A percentile compares a stretch with the other conserved stretches of the same genome.
phyloP scores from a whole-genome alignment of 2,797 vertebrate genomes.

The Hippocampus kuda region DNA sequence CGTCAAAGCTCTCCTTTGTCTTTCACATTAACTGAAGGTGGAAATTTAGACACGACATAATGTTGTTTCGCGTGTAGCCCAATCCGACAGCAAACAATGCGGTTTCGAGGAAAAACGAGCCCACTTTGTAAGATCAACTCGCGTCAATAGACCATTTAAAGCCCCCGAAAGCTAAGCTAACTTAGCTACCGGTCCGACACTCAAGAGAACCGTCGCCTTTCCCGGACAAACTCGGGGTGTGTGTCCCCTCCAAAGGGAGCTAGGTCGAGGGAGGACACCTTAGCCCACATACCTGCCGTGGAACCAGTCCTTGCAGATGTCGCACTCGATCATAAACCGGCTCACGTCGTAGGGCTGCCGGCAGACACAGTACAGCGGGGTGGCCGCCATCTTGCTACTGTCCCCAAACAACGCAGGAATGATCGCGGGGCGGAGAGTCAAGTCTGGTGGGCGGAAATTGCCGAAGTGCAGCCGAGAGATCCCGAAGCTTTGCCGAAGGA shows the following conservation, averaged over 20 bases:
- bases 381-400: conserved; percentile 82
- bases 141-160: conserved; percentile 66
- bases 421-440: conserved; percentile 63
- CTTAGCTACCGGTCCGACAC: conserved; percentile 49
- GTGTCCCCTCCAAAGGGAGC: conserved; percentile 2
- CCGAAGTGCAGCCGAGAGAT: conserved; percentile 44
- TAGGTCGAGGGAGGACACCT: not conserved
- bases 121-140: conserved; percentile 48
- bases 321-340: conserved; percentile 99
- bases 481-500: conserved; percentile 13
- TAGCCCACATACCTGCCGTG: conserved; percentile 81
- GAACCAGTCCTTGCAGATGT: conserved; percentile 98
- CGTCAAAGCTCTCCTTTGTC: not conserved
- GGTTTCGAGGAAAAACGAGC: not conserved
- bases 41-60: too few species aligned
- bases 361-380: conserved; percentile 95
- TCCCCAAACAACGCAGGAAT: conserved; percentile 76
- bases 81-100: not conserved
- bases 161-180: conserved; percentile 55
- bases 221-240: conserved; percentile 24
- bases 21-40: too few species aligned
- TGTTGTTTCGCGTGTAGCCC: not conserved
- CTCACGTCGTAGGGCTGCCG: conserved; percentile 95
- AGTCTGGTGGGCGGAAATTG: conserved; percentile 52
- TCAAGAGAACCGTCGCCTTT: conserved; percentile 47